Conservation (phyloP, 2,888 invertebrate species). For the Trachelus stipa region DNA sequence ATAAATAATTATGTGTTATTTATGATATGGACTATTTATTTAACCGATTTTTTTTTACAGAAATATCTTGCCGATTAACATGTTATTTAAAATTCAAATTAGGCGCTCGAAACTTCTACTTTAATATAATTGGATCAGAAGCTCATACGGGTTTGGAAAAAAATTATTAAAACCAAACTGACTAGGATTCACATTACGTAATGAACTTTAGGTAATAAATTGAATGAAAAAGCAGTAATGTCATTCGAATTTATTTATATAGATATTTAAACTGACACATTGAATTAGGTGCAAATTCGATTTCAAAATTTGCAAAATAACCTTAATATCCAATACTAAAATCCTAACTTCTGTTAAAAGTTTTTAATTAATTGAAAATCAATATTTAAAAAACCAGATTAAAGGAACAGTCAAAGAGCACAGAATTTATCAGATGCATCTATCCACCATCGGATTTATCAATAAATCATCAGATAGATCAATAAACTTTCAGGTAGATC, state of each 20-base stretch:
- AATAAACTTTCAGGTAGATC: too few species aligned
- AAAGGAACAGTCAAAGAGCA: not conserved
- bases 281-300: not conserved
- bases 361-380: not conserved
- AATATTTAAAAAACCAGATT: not conserved
- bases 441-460: too few species aligned
- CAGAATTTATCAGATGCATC: not conserved
- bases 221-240: not conserved
- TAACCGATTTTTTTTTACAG: not conserved
- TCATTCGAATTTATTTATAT: not conserved
- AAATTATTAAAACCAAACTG: not conserved
- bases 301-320: too few species aligned
- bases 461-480: not conserved
- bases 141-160: not conserved
- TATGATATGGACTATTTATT: not conserved
- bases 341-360: too few species aligned
- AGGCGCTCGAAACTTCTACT: not conserved
- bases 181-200: not conserved
- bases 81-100: not conserved
- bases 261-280: not conserved
- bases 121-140: not conserved
- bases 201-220: not conserved
- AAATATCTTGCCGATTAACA: not conserved
- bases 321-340: too few species aligned
- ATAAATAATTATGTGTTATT: not conserved